These are phyloP conservation scores for Zaprionus nigranus DNA, from an alignment of 1,140 invertebrate species.

Conservation along the genomic window DNA sequence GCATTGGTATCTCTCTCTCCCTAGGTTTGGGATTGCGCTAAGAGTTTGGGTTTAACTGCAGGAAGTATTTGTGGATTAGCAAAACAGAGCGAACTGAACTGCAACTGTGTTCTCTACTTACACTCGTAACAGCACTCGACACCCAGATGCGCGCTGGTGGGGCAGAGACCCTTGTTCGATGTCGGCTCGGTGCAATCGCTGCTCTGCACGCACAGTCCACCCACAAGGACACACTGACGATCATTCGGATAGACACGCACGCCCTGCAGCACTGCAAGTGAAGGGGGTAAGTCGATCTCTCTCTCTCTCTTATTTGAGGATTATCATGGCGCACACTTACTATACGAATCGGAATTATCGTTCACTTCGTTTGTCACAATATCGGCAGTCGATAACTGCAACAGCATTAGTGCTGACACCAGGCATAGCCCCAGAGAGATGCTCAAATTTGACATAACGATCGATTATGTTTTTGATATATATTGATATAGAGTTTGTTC, in stretches of 20 bases:
- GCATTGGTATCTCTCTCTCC: too few relatives aligned
- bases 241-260: constrained; percentile 75
- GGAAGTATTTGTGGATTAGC: constrained; percentile 12
- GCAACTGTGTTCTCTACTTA: constrained; percentile 60
- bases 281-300: not conserved
- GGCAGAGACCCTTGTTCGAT: constrained; percentile 77
- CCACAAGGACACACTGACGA: constrained; percentile 73
- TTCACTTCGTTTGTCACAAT: constrained; percentile 71
- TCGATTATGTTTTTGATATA: not conserved
- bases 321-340: constrained; percentile 55
- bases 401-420: constrained; percentile 50
- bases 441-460: constrained; percentile 50
- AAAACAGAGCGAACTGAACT: not conserved
- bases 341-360: constrained; percentile 44
- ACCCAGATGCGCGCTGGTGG: constrained; percentile 63
- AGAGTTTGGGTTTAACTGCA: constrained; percentile 44
- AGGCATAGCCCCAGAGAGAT: constrained; percentile 59
- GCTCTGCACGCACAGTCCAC: constrained; percentile 76
- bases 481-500: too few relatives aligned
- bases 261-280: constrained; percentile 66
- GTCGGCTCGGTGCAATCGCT: constrained; percentile 71
- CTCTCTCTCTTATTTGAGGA: too few relatives aligned
- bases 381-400: constrained; percentile 56
- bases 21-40: constrained; percentile 15
- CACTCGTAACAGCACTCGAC: constrained; percentile 84